These are phyloP conservation scores for Tetrao urogallus DNA, from an alignment of 2,113 vertebrate species.

Conservation along the genomic window DNA sequence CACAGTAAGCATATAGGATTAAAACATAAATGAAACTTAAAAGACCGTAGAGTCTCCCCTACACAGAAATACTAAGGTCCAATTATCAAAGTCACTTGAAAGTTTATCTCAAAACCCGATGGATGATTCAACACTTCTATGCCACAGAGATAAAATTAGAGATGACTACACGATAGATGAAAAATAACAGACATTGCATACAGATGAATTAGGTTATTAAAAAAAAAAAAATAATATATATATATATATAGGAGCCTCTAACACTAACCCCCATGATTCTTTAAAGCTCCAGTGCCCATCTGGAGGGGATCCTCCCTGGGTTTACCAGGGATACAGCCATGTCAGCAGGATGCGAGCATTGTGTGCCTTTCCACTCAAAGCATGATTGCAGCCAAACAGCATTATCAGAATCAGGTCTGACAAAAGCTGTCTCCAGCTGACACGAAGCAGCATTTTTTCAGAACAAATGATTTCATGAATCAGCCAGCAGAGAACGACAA, in stretches of 20 bases:
- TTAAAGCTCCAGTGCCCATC: neutral
- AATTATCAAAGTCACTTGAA: neutral
- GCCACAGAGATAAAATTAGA: neutral
- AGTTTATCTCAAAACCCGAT: neutral
- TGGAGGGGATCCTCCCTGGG: neutral
- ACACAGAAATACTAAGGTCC: neutral
- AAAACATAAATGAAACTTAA: neutral
- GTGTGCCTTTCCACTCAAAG: neutral
- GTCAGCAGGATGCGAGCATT: neutral
- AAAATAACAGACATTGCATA: neutral
- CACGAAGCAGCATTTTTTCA: conserved; percentile 30
- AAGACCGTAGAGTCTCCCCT: neutral
- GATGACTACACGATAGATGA: neutral
- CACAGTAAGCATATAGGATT: neutral
- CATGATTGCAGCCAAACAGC: neutral
- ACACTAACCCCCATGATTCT: neutral
- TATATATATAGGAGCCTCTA: neutral
- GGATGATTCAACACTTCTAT: neutral
- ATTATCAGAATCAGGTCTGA: neutral
- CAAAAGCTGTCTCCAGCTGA: neutral
- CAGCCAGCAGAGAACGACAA: conserved; percentile 55
- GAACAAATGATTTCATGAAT: conserved; percentile 51
- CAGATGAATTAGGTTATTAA: neutral
- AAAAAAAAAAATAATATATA: no score
- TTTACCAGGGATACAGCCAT: neutral